Evolutionary conservation across 2,113 vertebrate genomes (phyloP), one percentile per base, ranked within the genome.

Genomic region (Saccopteryx bilineata): DNA sequence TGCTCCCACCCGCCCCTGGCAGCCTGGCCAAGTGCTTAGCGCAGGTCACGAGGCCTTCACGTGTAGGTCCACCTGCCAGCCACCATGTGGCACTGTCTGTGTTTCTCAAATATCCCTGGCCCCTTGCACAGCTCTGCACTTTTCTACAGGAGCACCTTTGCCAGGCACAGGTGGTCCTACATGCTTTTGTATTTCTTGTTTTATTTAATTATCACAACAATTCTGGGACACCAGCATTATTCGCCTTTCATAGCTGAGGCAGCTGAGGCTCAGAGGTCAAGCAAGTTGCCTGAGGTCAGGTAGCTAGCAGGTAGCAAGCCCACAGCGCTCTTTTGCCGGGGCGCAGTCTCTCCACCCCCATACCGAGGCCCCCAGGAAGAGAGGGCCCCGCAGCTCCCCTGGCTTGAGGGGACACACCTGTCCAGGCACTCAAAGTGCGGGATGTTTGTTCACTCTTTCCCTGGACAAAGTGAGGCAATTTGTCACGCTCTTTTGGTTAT

Each of bases 381-480:
- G 61, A 31, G 60, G 48, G 61, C 68, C 24, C 58, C 19, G 0
- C 5, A 48, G 48, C 58, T 26, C 65, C 10, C 7, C 60, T 39
- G 88, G 26, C 54, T 28, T 7, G 13, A 39, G 26, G 71, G 31
- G 28, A 31, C 24, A 15, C 1, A 4, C 60, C 86, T 33, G 19
- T 17, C 56, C 5, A 0, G 48, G 66, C 14, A 26, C 31, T 87
- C 48, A n/a, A 31, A 71, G 63, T 12, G 12, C 68, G 24, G 76
- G 78, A 56, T 19, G 76, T 61, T 74, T 54, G 71, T 81, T 76
- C 91, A 17, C 48, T 81, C 95, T 54, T 28, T 87, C 26, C 2
- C 61, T 56, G 80, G 88, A 97, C 96, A 97, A 93, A 96, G 96
- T 88, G 96, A 95, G 48, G 78, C 81, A 91, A 86, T 97, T 97